Conservation (phyloP, 2,113 vertebrate genomes). For the Brachypteracias leptosomus region DNA sequence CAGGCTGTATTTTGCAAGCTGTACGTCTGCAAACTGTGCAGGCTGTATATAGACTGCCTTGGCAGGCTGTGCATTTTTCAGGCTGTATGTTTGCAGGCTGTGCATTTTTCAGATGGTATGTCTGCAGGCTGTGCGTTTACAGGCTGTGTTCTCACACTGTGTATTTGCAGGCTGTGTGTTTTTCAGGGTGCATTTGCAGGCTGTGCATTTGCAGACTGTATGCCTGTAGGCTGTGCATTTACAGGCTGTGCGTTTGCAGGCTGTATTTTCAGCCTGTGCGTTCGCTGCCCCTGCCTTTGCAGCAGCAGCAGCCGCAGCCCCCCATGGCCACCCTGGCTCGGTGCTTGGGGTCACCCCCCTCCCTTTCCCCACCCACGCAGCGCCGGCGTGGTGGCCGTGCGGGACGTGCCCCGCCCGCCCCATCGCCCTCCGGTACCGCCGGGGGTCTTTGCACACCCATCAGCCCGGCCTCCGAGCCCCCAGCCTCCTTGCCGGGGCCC, state of each 20-base stretch:
- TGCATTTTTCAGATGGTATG: too few relatives aligned
- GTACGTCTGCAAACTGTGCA: too few relatives aligned
- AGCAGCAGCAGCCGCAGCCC: not conserved
- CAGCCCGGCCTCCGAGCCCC: not conserved
- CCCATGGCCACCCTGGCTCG: not conserved
- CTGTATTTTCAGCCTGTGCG: too few relatives aligned
- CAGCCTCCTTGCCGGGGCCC: not conserved
- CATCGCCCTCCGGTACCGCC: not conserved
- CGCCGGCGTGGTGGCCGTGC: not conserved
- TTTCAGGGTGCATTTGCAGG: not conserved
- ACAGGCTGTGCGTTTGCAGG: not conserved
- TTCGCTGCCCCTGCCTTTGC: not conserved
- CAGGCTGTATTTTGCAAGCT: too few relatives aligned
- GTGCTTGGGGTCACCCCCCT: not conserved
- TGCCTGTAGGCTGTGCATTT: not conserved
- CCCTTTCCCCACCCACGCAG: not conserved
- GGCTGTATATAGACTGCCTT: too few relatives aligned
- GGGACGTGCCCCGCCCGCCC: not conserved
- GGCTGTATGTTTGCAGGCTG: not conserved
- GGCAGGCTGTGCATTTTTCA: too few relatives aligned
- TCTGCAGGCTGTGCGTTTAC: too few relatives aligned
- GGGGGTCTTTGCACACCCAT: not conserved
- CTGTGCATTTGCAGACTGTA: too few relatives aligned
- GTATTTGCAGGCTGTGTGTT: not conserved
- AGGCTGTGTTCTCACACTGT: too few relatives aligned